Conservation (phyloP, 2,888 invertebrate species). For the Amorpha juglandis region DNA sequence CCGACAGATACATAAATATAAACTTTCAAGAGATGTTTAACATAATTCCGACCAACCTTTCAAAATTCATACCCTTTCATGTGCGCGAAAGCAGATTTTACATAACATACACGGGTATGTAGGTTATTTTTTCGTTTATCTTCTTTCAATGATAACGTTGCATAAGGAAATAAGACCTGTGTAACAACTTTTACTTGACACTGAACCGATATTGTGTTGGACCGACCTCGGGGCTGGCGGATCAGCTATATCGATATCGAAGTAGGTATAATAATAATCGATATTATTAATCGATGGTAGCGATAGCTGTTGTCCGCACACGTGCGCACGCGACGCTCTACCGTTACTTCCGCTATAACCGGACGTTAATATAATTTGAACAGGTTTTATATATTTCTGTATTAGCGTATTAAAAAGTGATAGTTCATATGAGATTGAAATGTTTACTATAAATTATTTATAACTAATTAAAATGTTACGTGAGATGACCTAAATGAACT, state of each 20-base stretch:
- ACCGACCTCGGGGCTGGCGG: conserved; percentile 51
- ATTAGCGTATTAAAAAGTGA: background rate
- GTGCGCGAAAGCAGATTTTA: conserved; percentile 26
- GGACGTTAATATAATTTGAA: conserved; percentile 48
- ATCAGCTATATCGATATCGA: conserved; percentile 13
- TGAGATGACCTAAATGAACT: background rate
- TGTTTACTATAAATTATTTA: background rate
- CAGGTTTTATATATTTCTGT: conserved; percentile 37
- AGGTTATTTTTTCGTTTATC: conserved; percentile 23
- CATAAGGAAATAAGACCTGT: conserved; percentile 36
- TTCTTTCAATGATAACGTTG: conserved; percentile 33
- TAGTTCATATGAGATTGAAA: background rate
- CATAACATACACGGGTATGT: conserved; percentile 29
- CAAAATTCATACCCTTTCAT: background rate
- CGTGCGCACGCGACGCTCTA: conserved; percentile 58
- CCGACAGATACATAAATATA: background rate
- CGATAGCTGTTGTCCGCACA: conserved; percentile 26
- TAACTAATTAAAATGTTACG: background rate
- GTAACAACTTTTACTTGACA: conserved; percentile 68
- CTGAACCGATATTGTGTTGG: conserved; percentile 50
- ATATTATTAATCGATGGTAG: conserved; percentile 28
- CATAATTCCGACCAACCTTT: conserved; percentile 15
- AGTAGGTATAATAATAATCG: background rate
- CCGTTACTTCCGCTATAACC: conserved; percentile 71
- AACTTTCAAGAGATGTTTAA: conserved; percentile 21